Evolutionary conservation across 2,888 invertebrate species (phyloP).

Genomic region (Orchestes rusci): DNA sequence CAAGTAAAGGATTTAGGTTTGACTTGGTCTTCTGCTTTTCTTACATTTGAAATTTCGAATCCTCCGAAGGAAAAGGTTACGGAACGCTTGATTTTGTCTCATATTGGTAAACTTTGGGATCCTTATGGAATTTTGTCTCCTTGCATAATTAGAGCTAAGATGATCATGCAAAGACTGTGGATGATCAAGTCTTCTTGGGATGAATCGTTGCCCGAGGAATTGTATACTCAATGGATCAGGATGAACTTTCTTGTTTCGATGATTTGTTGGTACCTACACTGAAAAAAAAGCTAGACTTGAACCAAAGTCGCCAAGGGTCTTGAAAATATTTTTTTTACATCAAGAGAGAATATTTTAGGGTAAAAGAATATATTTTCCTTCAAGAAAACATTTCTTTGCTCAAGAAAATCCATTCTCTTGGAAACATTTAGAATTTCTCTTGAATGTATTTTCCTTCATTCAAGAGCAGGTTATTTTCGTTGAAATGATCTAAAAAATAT

Average conservation of each 20-base stretch:
- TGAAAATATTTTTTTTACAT: too few relatives aligned
- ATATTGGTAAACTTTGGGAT: neutral
- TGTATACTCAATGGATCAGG: neutral
- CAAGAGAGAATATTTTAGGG: too few relatives aligned
- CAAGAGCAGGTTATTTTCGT: too few relatives aligned
- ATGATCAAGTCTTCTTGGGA: neutral
- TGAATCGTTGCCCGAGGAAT: neutral
- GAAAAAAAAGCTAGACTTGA: too few relatives aligned
- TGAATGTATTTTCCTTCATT: too few relatives aligned
- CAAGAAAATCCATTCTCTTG: too few relatives aligned
- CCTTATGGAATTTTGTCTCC: neutral
- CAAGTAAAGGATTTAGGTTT: neutral
- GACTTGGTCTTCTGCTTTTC: neutral
- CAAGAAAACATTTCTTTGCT: too few relatives aligned
- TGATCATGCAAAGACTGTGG: conserved; percentile 2
- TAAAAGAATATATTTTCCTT: too few relatives aligned
- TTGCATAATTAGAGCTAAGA: neutral
- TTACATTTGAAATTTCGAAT: neutral
- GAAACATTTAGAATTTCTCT: too few relatives aligned
- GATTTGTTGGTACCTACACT: neutral
- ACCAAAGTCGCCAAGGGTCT: too few relatives aligned
- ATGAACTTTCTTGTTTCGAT: neutral
- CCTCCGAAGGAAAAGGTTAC: neutral
- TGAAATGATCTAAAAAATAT: too few relatives aligned
- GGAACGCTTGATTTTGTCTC: neutral